Evolutionary conservation across 23 tunicate genomes (phyloP).

Genomic region (Halocynthia aurantium): DNA sequence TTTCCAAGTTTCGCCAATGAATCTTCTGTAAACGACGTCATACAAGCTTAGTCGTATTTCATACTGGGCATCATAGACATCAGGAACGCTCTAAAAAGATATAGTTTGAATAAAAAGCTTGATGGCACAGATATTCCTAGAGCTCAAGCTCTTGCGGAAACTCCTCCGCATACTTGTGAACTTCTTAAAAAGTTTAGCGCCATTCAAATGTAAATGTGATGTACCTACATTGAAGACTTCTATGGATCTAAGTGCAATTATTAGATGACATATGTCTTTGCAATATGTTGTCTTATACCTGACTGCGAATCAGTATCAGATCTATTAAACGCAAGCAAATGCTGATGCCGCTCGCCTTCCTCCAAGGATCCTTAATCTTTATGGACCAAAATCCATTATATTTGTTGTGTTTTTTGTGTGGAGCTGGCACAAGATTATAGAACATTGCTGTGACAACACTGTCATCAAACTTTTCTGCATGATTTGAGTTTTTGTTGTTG

Average conservation of each 20-base stretch:
- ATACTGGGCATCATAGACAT: conserved; percentile 50
- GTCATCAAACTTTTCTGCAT: not conserved
- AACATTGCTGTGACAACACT: not conserved
- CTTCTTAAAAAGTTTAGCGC: not conserved
- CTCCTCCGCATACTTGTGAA: too few relatives aligned
- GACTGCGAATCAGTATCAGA: too few relatives aligned
- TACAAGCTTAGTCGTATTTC: conserved; percentile 55
- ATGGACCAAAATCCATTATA: not conserved
- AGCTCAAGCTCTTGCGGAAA: too few relatives aligned
- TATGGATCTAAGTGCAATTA: not conserved
- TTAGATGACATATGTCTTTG: too few relatives aligned
- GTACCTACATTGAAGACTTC: too few relatives aligned
- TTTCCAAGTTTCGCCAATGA: conserved; percentile 72
- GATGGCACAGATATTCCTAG: too few relatives aligned
- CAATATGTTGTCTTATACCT: too few relatives aligned
- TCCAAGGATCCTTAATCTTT: not conserved
- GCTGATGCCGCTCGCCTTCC: too few relatives aligned
- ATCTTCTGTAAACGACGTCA: conserved; percentile 51
- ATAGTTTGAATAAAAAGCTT: not conserved
- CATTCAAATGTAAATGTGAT: not conserved
- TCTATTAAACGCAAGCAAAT: too few relatives aligned
- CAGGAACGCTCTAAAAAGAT: conserved; percentile 34
- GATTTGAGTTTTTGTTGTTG: not conserved
- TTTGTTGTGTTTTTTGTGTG: not conserved
- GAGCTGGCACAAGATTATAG: not conserved